Conservation (phyloP, 2,113 vertebrate species). For the Caracal caracal region DNA sequence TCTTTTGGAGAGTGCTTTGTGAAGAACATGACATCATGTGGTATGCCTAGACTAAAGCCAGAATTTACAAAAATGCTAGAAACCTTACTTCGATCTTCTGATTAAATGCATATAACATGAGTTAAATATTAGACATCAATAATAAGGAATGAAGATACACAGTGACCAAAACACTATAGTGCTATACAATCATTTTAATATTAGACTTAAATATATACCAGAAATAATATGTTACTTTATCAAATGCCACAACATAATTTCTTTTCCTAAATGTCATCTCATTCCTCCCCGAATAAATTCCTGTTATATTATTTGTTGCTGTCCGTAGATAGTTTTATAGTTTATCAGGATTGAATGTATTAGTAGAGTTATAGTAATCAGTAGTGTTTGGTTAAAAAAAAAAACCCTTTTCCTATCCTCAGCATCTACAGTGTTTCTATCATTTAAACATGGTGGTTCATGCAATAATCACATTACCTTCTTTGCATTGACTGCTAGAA, state of each 20-base stretch:
- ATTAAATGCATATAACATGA: constrained; percentile 15
- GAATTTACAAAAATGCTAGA: constrained; percentile 43
- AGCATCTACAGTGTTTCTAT: not conserved
- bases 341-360: not conserved
- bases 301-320: not conserved
- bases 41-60: constrained; percentile 24
- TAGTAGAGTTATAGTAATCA: not conserved
- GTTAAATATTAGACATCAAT: not conserved
- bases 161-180: not conserved
- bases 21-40: constrained; percentile 27
- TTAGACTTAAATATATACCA: not conserved
- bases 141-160: not conserved
- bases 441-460: not conserved
- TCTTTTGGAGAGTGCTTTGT: constrained; percentile 58
- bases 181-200: not conserved
- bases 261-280: not conserved
- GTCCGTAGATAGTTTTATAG: not conserved
- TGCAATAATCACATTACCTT: not conserved
- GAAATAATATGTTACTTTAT: constrained; percentile 8
- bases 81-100: not conserved
- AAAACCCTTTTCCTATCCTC: not conserved
- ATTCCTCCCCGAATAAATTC: not conserved
- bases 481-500: not conserved
- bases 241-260: not conserved
- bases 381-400: not conserved